Base-by-base conservation (phyloP, 2,113 vertebrate species). In the Antigone vipio region DNA sequence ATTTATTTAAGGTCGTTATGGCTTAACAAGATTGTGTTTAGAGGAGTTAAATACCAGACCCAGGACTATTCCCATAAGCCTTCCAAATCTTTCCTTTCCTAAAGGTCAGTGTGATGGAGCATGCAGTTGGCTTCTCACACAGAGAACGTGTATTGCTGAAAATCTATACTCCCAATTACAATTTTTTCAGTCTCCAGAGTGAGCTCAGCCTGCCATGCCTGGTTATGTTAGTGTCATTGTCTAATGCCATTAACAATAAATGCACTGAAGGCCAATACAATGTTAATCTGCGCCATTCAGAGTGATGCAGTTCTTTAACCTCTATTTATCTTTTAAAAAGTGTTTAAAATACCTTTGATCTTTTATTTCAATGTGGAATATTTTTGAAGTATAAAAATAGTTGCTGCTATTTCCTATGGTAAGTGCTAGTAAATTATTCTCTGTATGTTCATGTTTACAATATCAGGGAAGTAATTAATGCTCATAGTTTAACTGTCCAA, bases 101-200 rank as follows among this genome's bases (percentile, higher is more conserved):
- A 81, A 94, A 96, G 92, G 83, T 90, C 79, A 75, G 76, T 53
- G 88, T 92, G 95, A 69, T 81, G 72, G 72, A 92, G 79, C 83
- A 38, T 92, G 76, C 68, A 71, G 47, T 72, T 20, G 3, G 9
- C 75, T 83, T 88, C 79, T 91, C 35, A 12, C 18, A 7, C 32
- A 23, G 59, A 55, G 52, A 32, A 10, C 0, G 3, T 30, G 72
- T 24, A 11, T 12, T 85, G 78, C 83, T 91, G 92, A 64, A 92
- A 95, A 89, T 92, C 95, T 20, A 52, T 90, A 72, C 52, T 86
- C 52, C 44, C 79, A 89, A 53, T 92, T 68, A 71, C 38, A 50
- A 6, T 35, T 66, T 68, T 50, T 24, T 67, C 85, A 60, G 92
- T 23, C 71, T 24, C 69, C 27, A 29, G 77, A 34, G 22, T 6